Evolutionary conservation across 2,113 vertebrate genomes (phyloP), one percentile per base, ranked within the genome.

Genomic region (Nipponia nippon): DNA sequence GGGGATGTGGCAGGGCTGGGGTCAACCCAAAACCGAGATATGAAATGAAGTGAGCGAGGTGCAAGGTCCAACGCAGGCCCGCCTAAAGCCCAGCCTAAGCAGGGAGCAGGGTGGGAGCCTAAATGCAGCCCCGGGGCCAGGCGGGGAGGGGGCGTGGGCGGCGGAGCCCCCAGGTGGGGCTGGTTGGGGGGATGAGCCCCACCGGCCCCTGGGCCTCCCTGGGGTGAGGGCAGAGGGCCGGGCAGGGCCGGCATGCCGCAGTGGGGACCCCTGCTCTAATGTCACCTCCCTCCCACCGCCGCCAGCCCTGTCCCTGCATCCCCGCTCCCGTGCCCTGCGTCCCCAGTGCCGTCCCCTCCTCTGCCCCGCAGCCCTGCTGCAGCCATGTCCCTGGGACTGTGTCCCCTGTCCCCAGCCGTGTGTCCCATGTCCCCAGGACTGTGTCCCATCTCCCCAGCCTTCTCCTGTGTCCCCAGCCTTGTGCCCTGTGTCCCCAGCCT

Each of bases 31-130:
- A 30, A 1, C 2, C 16, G 3, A 36, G 11, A 16, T 7, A 5
- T 4, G 21, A 59, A 42, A 36, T 14, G 7, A 21, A 71, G 16
- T 0, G 8, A 36, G n/a, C 10, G 3, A 6, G 5, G 22, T 2
- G 7, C 10, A 29, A 32, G 53, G 17, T 23, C 56, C 36, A 29
- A 40, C 1, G 0, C 10, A 7, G 10, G 26, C 40, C 49, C 26
- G 22, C 26, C 50, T 13, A 22, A 65, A 92, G 25, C 44, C 29
- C 53, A n/a, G 17, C 38, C 15, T 15, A 7, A 42, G 8, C 29
- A 4, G 2, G 40, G 40, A 55, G 26, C 2, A 3, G 26, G 10
- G 55, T 18, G 63, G 36, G 53, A 73, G 76, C 14, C 30, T 47
- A 71, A 83, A 58, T 34, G 18, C 44, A 65, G 53, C 6, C 7